Evolutionary conservation across 2,888 invertebrate genomes (phyloP), one percentile per base, ranked within the genome.

Genomic region (Dryadula phaetusa): DNA sequence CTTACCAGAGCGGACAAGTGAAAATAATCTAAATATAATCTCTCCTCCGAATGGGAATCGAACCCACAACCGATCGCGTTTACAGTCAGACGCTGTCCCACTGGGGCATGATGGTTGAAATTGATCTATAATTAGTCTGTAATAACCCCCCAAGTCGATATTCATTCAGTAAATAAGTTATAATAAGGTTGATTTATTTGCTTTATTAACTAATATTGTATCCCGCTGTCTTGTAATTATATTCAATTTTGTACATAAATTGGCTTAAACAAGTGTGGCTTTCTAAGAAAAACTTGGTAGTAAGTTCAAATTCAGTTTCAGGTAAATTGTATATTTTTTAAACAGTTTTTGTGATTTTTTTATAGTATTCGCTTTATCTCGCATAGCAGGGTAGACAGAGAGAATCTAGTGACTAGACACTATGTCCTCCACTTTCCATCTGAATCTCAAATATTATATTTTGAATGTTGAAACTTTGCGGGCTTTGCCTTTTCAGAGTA

Each of bases 151-250:
- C 52, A 28, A 49, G 49, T 42, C 14, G 65, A 28, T 5, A 60
- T 61, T 12, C 6, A 60, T 65, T 65, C 47, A 37, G 42, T 54
- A 42, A 66, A 61, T 44, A 61, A 66, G 32, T 28, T 25, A 34
- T 34, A 54, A 66, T 66, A 22, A 62, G 20, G 61, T 44, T 64
- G 32, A 16, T 32, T 37, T 20, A 32, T 52, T 28, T 60, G 28
- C 20, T 62, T 66, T 66, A 66, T 66, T 66, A 54, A 37, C 32
- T 16, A 44, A 20, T 46, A 61, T 62, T 32, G 44, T 40, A 32
- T 16, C 66, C 61, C 46, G 66, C 66, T 66, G 66, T 16, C 44
- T 42, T 20, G 34, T 66, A 47, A 62, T 66, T 62, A 66, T 54
- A 20, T 10, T n/a, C 10, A 46, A 66, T 54, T 54, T 46, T 52